Percentiles rank a stretch among this genome's conserved stretches.
Conservation (phyloP, 2,113 vertebrate genomes). For the Notechis scutatus region DNA sequence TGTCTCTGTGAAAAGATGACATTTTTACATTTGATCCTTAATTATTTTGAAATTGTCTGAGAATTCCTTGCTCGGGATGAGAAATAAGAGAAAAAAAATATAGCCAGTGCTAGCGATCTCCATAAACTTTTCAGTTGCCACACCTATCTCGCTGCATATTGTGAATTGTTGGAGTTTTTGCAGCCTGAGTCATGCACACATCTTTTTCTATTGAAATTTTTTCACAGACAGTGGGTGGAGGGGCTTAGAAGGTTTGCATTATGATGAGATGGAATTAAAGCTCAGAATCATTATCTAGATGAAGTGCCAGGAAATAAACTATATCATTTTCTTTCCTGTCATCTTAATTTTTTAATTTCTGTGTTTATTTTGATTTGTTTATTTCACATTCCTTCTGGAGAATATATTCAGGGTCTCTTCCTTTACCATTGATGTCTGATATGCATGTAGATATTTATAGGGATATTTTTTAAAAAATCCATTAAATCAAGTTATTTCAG, state of each 20-base stretch:
- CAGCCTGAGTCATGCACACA: conserved; percentile 72
- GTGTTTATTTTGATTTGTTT: conserved; percentile 4
- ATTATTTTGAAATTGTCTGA: conserved; percentile 66
- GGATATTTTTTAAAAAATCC: background rate
- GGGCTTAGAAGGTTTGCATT: conserved; percentile 67
- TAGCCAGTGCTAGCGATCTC: conserved; percentile 5
- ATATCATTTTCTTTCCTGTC: conserved; percentile 48
- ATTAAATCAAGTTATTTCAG: background rate
- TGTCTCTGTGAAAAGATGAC: conserved; percentile 54
- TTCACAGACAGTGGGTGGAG: conserved; percentile 54
- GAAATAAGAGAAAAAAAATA: conserved; percentile 21
- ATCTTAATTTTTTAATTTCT: conserved; percentile 32
- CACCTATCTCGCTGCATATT: conserved; percentile 51
- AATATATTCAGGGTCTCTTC: background rate
- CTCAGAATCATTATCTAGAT: conserved; percentile 66
- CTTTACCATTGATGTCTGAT: background rate
- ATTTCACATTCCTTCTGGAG: background rate
- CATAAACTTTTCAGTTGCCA: conserved; percentile 50
- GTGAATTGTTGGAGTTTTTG: conserved; percentile 48
- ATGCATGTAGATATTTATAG: background rate
- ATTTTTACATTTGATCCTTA: conserved; percentile 65
- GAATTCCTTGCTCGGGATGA: conserved; percentile 57
- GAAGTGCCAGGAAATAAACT: conserved; percentile 65
- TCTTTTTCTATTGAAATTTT: conserved; percentile 75
- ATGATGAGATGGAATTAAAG: conserved; percentile 64